phyloP scores from a whole-genome alignment of 2,113 vertebrate species.

The Phycodurus eques region DNA sequence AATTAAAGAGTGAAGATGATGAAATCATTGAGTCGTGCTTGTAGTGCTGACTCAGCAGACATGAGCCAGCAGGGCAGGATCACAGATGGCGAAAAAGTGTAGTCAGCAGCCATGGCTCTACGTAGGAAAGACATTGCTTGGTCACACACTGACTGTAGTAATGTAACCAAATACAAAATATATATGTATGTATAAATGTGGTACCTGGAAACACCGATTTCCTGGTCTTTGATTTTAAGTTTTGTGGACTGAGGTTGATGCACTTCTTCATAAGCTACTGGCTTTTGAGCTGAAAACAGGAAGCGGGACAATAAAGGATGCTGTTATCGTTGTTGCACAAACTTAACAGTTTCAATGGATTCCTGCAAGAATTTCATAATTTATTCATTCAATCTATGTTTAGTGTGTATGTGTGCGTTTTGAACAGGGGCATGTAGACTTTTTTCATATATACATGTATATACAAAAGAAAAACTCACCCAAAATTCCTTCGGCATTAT shows the following conservation, averaged over 20 bases:
- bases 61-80: conserved; percentile 37
- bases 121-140: conserved; percentile 5
- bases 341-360: too few species aligned
- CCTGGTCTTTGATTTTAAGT: conserved; percentile 35
- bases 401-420: too few species aligned
- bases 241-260: not conserved
- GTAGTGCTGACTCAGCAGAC: conserved; percentile 36
- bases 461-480: conserved; percentile 30
- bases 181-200: not conserved
- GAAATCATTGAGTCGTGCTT: conserved; percentile 35
- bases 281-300: conserved; percentile 37
- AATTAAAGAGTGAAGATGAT: not conserved
- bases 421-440: too few species aligned
- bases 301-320: not conserved
- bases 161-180: not conserved
- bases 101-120: conserved; percentile 42
- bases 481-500: conserved; percentile 42
- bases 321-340: too few species aligned
- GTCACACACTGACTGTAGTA: not conserved
- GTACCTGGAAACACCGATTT: conserved; percentile 37
- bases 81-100: conserved; percentile 1
- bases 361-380: too few species aligned
- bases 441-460: not conserved
- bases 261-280: conserved; percentile 32
- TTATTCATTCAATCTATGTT: too few species aligned